phyloP scores from a whole-genome alignment of 1,140 invertebrate genomes.

The Polyergus mexicanus region DNA sequence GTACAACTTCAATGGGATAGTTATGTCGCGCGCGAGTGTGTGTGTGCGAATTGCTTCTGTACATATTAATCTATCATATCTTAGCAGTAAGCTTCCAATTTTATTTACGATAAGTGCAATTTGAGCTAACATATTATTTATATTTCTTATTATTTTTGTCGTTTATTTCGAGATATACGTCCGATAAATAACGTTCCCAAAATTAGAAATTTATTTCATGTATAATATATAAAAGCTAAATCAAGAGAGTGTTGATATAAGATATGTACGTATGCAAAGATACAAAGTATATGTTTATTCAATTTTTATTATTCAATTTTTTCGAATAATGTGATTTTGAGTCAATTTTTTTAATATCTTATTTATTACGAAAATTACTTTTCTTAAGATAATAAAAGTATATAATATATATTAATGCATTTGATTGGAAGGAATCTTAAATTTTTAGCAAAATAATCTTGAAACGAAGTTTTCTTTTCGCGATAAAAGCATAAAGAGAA shows the following conservation, averaged over 20 bases:
- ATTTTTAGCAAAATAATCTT: too few species aligned
- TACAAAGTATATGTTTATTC: not conserved
- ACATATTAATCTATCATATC: conserved; percentile 14
- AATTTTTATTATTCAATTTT: not conserved
- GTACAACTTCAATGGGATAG: conserved; percentile 28
- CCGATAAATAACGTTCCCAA: not conserved
- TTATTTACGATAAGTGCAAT: not conserved
- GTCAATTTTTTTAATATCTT: not conserved
- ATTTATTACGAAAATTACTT: not conserved
- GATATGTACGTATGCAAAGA: not conserved
- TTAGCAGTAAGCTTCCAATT: conserved; percentile 28
- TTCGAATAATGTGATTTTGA: not conserved
- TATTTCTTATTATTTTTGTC: not conserved
- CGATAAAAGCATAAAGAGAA: conserved; percentile 8
- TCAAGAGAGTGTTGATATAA: not conserved
- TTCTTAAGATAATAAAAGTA: not conserved
- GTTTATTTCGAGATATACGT: not conserved
- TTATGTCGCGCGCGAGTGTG: not conserved
- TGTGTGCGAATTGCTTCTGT: not conserved
- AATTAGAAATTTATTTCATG: not conserved
- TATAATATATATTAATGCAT: conserved; percentile 6
- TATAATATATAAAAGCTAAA: not conserved
- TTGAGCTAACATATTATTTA: conserved; percentile 9
- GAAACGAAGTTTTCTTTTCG: not conserved
- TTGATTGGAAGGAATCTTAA: not conserved